Percentiles rank a stretch among this genome's conserved stretches.
Evolutionary conservation across 2,113 vertebrate genomes (phyloP).

Genomic region (Antechinus stuartii): DNA sequence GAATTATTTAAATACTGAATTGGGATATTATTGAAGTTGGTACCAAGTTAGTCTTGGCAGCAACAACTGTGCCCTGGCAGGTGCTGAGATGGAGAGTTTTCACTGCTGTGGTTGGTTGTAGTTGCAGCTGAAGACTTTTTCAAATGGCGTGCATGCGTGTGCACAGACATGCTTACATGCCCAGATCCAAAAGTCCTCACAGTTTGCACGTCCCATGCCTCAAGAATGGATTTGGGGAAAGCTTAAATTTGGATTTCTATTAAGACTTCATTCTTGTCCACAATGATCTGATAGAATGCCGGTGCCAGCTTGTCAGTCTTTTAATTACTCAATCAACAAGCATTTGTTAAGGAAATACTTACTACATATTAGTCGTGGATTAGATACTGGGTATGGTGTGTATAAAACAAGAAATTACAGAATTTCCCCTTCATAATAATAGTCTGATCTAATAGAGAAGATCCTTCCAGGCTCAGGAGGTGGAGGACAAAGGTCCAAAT

Average conservation of each 20-base stretch:
- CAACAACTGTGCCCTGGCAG: slow-evolving; percentile 87
- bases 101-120: slow-evolving; percentile 86
- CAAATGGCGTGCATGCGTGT: background rate
- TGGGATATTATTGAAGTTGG: slow-evolving; percentile 90
- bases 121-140: slow-evolving; percentile 86
- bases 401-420: slow-evolving; percentile 77
- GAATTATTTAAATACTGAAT: slow-evolving; percentile 87
- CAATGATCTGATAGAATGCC: background rate
- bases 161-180: background rate
- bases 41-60: slow-evolving; percentile 89
- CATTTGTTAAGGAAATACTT: background rate
- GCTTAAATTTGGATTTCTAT: background rate
- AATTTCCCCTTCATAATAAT: background rate
- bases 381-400: background rate
- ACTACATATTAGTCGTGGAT: slow-evolving; percentile 57
- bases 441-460: background rate
- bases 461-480: background rate
- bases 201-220: background rate
- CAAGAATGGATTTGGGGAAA: background rate
- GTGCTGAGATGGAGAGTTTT: slow-evolving; percentile 88
- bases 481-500: background rate
- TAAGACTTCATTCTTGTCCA: background rate
- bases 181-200: background rate
- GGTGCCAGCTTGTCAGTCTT: background rate
- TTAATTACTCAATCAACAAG: background rate